Base-by-base conservation (phyloP, 2,113 vertebrate genomes). In the Trematomus loennbergii region DNA sequence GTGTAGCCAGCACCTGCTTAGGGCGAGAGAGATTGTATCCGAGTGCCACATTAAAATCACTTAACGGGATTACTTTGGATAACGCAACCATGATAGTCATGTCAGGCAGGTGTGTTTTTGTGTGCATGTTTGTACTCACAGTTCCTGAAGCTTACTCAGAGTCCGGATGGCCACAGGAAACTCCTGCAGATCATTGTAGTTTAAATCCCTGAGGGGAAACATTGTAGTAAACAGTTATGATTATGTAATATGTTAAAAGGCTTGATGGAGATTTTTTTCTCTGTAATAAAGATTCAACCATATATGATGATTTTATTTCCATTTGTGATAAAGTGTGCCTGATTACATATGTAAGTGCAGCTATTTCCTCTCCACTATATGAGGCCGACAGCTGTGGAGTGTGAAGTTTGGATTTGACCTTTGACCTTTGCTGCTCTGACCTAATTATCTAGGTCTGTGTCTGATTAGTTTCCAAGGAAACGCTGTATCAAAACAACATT, bases 101-200 rank as follows among this genome's bases (percentile, higher is more conserved):
- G 85, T 78, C 25, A 5, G 88, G 89, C 91, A 93, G 91, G 92
- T 94, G 91, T 86, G 86, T 86, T 75, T 88, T 62, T 61, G 78
- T 78, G 61, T 65, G 57, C 72, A 65, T 61, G 29, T 75, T 46
- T 69, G 40, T 46, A 94, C 97, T 97, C 92, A 99, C 97, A 99
- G 95, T 93, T 99, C 97, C 93, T 98, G 97, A 89, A 99, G 97
- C 83, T 97, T 95, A 76, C 96, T 95, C 81, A 99, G 94, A 0
- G 96, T 98, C 89, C 95, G 96, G 91, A 99, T 96, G 72, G 97
- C 97, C 86, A 95, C 82, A 0, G 97, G 97, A 86, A 99, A 98
- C 93, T 99, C 97, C 91, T 93, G 94, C 81, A 99, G 93, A 87
- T 96, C 94, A 12, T 99, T 99, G 95, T 97, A 97, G 93, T 97